phyloP scores from a whole-genome alignment of 2,888 invertebrate species.

The Shargacucullia verbasci region DNA sequence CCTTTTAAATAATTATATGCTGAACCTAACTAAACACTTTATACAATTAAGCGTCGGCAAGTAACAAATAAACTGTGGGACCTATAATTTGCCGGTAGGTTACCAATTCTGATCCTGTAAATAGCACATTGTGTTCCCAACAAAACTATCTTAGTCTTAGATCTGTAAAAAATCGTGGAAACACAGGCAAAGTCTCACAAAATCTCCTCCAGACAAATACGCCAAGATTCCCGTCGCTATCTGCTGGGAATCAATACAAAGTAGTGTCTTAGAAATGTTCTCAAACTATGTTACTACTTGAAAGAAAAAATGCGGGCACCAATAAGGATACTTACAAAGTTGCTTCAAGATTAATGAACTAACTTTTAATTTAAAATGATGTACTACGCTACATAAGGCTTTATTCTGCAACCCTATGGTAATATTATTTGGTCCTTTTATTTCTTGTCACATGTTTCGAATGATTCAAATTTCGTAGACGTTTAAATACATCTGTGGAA shows the following conservation, averaged over 20 bases:
- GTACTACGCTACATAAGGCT: too few relatives aligned
- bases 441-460: conserved; percentile 31
- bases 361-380: conserved; percentile 18
- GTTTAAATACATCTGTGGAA: conserved; percentile 35
- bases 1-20: conserved; percentile 8
- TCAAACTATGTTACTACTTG: conserved; percentile 5
- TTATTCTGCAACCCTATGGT: background rate
- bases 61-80: conserved; percentile 7
- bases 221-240: background rate
- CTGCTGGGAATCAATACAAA: background rate
- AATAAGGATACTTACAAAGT: background rate
- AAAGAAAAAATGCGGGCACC: background rate
- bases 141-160: conserved; percentile 7
- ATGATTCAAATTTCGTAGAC: conserved; percentile 38
- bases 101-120: conserved; percentile 4
- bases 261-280: conserved; percentile 2
- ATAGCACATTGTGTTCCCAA: conserved; percentile 7
- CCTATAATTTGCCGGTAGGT: conserved; percentile 19
- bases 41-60: conserved; percentile 8
- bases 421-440: conserved; percentile 32
- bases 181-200: conserved; percentile 2
- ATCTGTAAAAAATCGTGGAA: background rate
- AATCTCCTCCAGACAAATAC: background rate
- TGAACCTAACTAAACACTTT: conserved; percentile 4
- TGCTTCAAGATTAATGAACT: background rate